Evolutionary conservation across 2,888 invertebrate genomes (phyloP).

Genomic region (Portevinia maculata): DNA sequence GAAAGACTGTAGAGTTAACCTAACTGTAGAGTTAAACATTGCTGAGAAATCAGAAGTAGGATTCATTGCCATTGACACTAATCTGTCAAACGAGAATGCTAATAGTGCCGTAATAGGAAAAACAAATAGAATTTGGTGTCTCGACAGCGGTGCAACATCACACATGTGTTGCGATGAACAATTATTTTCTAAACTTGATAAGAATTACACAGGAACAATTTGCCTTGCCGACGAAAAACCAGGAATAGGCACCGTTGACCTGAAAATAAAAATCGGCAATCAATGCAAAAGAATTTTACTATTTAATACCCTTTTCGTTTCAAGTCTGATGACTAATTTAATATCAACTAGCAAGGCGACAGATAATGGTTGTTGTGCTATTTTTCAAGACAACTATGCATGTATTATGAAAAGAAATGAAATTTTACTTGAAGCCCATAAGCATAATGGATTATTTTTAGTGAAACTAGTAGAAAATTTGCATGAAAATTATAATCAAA

Average conservation of each 20-base stretch:
- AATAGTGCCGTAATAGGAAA: slow-evolving; percentile 3
- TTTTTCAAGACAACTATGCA: no score
- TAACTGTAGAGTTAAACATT: not conserved
- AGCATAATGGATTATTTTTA: slow-evolving; percentile 12
- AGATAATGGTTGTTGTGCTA: no score
- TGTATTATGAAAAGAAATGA: no score
- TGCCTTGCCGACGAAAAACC: no score
- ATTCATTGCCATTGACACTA: slow-evolving; percentile 11
- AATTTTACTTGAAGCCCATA: no score
- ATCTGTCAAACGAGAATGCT: not conserved
- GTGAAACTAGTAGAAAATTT: not conserved
- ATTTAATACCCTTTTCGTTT: not conserved
- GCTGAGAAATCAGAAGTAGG: slow-evolving; percentile 3
- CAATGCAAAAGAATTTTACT: slow-evolving; percentile 3
- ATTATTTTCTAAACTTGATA: slow-evolving; percentile 1
- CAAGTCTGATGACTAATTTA: no score
- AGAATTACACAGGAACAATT: slow-evolving; percentile 2
- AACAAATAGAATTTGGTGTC: slow-evolving; percentile 3
- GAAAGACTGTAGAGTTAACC: slow-evolving; percentile 3
- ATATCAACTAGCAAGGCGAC: slow-evolving; percentile 6
- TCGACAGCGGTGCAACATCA: no score
- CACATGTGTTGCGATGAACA: slow-evolving; percentile 10
- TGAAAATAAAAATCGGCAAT: no score
- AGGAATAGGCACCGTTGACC: no score
- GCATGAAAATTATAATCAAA: no score